These are phyloP conservation scores for Myzus persicae DNA, from an alignment of 1,140 invertebrate genomes.

Conservation along the genomic window DNA sequence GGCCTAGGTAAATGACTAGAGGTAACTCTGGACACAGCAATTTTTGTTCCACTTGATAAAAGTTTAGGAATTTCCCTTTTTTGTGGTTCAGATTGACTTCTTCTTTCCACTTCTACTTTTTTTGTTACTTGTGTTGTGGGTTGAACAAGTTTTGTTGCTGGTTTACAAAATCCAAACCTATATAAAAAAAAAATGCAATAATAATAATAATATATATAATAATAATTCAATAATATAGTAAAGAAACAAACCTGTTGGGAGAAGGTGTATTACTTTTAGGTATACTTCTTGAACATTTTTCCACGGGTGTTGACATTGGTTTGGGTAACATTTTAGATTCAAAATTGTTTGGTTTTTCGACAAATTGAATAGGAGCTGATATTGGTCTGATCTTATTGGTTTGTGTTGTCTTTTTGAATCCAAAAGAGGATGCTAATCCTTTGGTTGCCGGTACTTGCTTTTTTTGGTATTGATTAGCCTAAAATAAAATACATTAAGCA, in stretches of 20 bases:
- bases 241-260: slow-evolving; percentile 37
- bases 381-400: slow-evolving; percentile 43
- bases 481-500: not conserved
- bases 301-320: not conserved
- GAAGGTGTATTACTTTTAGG: slow-evolving; percentile 36
- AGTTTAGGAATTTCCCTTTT: slow-evolving; percentile 53
- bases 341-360: not conserved
- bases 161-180: slow-evolving; percentile 54
- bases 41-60: slow-evolving; percentile 33
- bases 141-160: slow-evolving; percentile 27
- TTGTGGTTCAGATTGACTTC: slow-evolving; percentile 57
- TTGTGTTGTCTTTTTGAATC: slow-evolving; percentile 36
- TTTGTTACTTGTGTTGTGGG: slow-evolving; percentile 13
- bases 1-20: slow-evolving; percentile 76
- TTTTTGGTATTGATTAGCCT: slow-evolving; percentile 37
- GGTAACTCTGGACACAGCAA: slow-evolving; percentile 75
- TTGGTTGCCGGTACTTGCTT: slow-evolving; percentile 19
- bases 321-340: slow-evolving; percentile 39
- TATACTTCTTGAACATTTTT: slow-evolving; percentile 33
- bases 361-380: not conserved
- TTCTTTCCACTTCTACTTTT: slow-evolving; percentile 45
- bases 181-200: slow-evolving; percentile 7
- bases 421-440: slow-evolving; percentile 50
- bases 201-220: no score
- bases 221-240: no score